phyloP scores from a whole-genome alignment of 2,113 vertebrate species.

The Paedocypris sp. region DNA sequence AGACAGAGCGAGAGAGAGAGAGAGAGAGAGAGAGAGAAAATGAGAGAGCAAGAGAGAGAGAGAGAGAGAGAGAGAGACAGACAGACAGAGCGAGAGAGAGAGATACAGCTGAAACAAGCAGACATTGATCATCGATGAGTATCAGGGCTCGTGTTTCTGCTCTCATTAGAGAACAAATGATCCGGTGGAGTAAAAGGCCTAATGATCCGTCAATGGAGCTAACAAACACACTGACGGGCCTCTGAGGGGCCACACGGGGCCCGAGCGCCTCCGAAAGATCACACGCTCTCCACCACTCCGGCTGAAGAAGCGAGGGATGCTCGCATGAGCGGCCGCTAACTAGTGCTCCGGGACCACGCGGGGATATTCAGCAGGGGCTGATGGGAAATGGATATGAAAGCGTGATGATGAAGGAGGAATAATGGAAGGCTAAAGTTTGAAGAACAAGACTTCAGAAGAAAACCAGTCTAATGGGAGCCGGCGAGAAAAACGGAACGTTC shows the following conservation, averaged over 20 bases:
- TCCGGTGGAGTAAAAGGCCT: constrained; percentile 3
- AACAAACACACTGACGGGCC: constrained; percentile 12
- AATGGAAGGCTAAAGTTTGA: not conserved
- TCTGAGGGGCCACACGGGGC: not conserved
- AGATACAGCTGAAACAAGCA: not conserved
- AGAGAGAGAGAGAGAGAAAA: constrained; percentile 39
- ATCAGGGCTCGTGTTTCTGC: constrained; percentile 10
- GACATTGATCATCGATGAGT: constrained; percentile 24
- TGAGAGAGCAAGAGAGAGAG: not conserved
- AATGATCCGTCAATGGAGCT: constrained; percentile 6
- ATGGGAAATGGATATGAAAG: not conserved
- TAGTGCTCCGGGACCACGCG: not conserved
- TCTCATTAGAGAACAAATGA: constrained; percentile 29
- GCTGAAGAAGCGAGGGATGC: constrained; percentile 3
- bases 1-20: constrained; percentile 17
- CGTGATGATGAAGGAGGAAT: not conserved
- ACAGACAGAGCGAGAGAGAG: not conserved
- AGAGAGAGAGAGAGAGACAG: not conserved
- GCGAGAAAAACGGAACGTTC: too few relatives aligned
- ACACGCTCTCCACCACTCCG: not conserved
- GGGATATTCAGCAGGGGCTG: not conserved
- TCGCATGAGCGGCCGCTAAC: constrained; percentile 1
- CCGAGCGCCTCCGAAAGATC: not conserved
- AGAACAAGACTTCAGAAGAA: not conserved
- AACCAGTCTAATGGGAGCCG: not conserved